A percentile compares a stretch with the other conserved stretches of the same genome.
phyloP scores from a whole-genome alignment of 1,140 invertebrate species.

The Nixonia krombeini region DNA sequence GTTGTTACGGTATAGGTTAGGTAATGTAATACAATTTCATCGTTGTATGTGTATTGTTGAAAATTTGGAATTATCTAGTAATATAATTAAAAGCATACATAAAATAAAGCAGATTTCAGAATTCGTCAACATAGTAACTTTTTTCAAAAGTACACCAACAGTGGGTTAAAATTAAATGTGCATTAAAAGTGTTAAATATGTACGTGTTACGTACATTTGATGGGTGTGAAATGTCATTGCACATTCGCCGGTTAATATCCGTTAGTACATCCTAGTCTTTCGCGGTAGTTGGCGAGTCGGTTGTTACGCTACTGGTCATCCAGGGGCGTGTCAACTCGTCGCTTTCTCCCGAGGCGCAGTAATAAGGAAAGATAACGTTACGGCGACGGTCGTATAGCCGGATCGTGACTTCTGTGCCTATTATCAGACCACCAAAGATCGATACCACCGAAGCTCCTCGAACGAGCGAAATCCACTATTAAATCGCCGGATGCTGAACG shows the following conservation, averaged over 20 bases:
- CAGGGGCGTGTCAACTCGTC: constrained; percentile 44
- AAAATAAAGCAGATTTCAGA: too few species aligned
- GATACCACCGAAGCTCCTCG: constrained; percentile 5
- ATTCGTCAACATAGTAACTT: too few species aligned
- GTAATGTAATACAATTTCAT: too few species aligned
- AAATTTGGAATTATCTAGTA: too few species aligned
- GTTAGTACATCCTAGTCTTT: constrained; percentile 46
- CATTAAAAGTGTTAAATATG: too few species aligned
- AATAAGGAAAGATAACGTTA: constrained; percentile 43
- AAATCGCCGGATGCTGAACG: too few species aligned
- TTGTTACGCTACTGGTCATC: constrained; percentile 40
- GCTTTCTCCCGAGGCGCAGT: constrained; percentile 45
- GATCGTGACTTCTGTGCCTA: constrained; percentile 35
- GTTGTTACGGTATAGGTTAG: too few species aligned
- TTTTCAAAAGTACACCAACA: too few species aligned
- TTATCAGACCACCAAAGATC: constrained; percentile 36
- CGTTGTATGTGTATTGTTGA: too few species aligned
- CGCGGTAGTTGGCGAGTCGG: constrained; percentile 45
- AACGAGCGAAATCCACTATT: constrained; percentile 19
- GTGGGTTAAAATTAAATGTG: too few species aligned
- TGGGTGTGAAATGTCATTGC: constrained; percentile 45
- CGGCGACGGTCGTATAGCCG: constrained; percentile 20
- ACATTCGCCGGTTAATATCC: constrained; percentile 44
- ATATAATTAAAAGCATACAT: too few species aligned
- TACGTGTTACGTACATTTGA: too few species aligned